Percentiles rank a stretch among this genome's conserved stretches.
Evolutionary conservation across 2,113 vertebrate species (phyloP).

Genomic region (Barnardius zonarius): DNA sequence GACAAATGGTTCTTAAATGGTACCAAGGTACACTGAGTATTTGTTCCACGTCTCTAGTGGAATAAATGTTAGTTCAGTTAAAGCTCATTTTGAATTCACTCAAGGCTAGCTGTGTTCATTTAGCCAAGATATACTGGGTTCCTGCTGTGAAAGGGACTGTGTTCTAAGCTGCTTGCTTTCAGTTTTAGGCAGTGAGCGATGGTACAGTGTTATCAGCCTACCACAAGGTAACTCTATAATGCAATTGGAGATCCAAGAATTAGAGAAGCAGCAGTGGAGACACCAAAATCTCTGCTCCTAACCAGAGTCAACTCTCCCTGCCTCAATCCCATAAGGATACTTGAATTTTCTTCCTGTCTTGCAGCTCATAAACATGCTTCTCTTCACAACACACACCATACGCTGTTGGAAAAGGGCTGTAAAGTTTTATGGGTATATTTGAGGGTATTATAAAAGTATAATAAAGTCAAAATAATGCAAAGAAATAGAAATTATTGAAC

Average conservation of each 20-base stretch:
- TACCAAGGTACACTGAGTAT: neutral
- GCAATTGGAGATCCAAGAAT: neutral
- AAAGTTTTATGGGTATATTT: slow-evolving; percentile 75
- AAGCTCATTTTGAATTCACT: neutral
- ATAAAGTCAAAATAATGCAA: slow-evolving; percentile 72
- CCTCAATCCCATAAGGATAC: slow-evolving; percentile 54
- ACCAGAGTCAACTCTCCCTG: slow-evolving; percentile 5
- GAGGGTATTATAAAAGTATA: slow-evolving; percentile 65
- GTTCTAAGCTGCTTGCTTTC: neutral
- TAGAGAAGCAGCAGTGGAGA: neutral
- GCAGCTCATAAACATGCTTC: slow-evolving; percentile 71
- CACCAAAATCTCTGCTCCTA: neutral
- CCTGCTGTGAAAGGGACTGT: neutral
- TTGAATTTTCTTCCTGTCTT: slow-evolving; percentile 73
- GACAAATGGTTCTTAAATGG: neutral
- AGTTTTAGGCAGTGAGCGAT: neutral
- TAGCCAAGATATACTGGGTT: neutral
- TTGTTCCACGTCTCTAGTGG: neutral
- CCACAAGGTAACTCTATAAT: neutral
- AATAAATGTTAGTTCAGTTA: neutral
- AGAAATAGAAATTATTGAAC: slow-evolving; percentile 68
- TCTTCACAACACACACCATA: slow-evolving; percentile 70
- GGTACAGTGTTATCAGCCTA: neutral
- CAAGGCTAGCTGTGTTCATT: neutral
- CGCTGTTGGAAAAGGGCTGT: slow-evolving; percentile 68